These are phyloP conservation scores for Rhinichthys osculus DNA, from an alignment of 2,797 vertebrate genomes.

Conservation along the genomic window DNA sequence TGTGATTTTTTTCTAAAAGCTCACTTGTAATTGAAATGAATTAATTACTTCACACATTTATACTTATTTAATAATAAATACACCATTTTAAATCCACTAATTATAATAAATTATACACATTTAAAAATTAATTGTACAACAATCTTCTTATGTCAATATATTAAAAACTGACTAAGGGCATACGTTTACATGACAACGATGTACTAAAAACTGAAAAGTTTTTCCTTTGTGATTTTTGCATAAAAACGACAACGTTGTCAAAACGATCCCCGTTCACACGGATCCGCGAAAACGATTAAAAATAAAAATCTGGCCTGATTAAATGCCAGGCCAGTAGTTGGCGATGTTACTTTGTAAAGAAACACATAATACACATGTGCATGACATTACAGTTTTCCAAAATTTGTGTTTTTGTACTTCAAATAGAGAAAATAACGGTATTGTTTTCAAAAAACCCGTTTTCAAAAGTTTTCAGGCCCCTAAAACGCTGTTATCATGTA, in stretches of 20 bases:
- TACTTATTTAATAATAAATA: not conserved
- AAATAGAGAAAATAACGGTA: not conserved
- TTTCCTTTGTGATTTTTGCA: not conserved
- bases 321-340: not conserved
- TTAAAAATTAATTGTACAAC: not conserved
- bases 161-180: not conserved
- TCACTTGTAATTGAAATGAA: not conserved
- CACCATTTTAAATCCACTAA: not conserved
- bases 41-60: not conserved
- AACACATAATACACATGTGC: not conserved
- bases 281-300: not conserved
- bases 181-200: not conserved
- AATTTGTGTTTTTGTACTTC: not conserved
- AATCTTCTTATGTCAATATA: not conserved
- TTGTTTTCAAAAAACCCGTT: rapidly evolving
- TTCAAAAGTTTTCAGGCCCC: not conserved
- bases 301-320: not conserved
- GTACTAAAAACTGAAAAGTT: not conserved
- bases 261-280: too few relatives aligned
- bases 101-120: too few relatives aligned
- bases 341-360: not conserved
- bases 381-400: not conserved
- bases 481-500: not conserved
- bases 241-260: not conserved
- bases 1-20: not conserved